Evolutionary conservation across 2,888 invertebrate genomes (phyloP).

Genomic region (Caenorhabditis zanzibari): DNA sequence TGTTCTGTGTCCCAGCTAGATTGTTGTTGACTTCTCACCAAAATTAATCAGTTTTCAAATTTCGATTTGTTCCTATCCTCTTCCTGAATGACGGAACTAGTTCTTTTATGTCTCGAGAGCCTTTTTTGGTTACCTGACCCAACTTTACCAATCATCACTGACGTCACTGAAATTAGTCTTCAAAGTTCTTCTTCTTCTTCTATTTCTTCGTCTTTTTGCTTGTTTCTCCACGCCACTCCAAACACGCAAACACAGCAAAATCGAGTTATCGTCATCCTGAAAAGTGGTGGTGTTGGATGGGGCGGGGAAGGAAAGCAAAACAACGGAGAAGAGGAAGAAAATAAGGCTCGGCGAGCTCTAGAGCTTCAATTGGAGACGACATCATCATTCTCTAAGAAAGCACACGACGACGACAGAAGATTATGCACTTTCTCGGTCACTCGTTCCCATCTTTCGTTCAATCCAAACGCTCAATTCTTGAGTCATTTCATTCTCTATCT

Average conservation of each 20-base stretch:
- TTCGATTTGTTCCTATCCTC: not conserved
- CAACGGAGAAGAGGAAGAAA: conserved; percentile 23
- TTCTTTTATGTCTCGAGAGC: conserved; percentile 26
- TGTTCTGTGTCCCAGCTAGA: conserved; percentile 9
- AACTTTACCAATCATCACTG: conserved; percentile 29
- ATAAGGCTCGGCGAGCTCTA: conserved; percentile 19
- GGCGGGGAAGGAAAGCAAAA: conserved; percentile 9
- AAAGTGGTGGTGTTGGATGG: conserved; percentile 42
- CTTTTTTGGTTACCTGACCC: conserved; percentile 15
- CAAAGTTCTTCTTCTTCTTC: conserved; percentile 45
- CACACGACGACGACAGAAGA: conserved; percentile 37
- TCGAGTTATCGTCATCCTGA: conserved; percentile 62
- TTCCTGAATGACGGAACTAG: conserved; percentile 40
- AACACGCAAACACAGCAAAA: conserved; percentile 61
- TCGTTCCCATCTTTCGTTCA: conserved; percentile 49
- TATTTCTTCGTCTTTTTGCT: conserved; percentile 46
- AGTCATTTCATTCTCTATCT: conserved; percentile 26
- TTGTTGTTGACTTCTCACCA: conserved; percentile 4
- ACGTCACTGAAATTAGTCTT: conserved; percentile 62
- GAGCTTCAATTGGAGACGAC: conserved; percentile 29
- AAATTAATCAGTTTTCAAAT: conserved; percentile 17
- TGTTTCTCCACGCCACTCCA: conserved; percentile 60
- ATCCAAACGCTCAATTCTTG: conserved; percentile 38
- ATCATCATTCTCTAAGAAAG: not conserved
- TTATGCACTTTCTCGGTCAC: conserved; percentile 58